Conservation (phyloP, 1,140 invertebrate species). For the Leptoteleia sp. region DNA sequence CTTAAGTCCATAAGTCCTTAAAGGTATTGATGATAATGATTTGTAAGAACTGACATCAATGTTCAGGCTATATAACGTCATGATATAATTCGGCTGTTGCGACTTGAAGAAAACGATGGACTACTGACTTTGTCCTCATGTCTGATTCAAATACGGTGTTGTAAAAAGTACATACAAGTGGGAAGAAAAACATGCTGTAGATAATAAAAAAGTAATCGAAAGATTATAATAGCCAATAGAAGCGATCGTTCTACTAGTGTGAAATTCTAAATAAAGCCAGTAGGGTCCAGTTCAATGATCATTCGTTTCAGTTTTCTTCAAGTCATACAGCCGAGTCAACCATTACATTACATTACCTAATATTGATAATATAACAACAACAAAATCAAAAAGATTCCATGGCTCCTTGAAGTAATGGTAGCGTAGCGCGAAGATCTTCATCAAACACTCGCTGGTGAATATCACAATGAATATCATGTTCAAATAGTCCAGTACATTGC, state of each 20-base stretch:
- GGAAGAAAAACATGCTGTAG: conserved; percentile 32
- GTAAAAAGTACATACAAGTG: too few relatives aligned
- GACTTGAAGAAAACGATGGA: conserved; percentile 78
- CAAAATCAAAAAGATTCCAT: conserved; percentile 99
- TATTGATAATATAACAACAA: conserved; percentile 99
- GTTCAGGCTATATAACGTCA: conserved; percentile 81
- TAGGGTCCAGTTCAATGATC: conserved; percentile 64
- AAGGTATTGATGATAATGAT: conserved; percentile 51
- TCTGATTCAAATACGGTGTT: not conserved
- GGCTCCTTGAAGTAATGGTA: conserved; percentile 99
- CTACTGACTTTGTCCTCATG: conserved; percentile 70
- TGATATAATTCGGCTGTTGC: conserved; percentile 78
- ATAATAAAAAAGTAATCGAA: not conserved
- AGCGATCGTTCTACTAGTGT: conserved; percentile 37
- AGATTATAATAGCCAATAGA: conserved; percentile 9
- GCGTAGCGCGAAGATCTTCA: conserved; percentile 98
- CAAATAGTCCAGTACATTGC: conserved; percentile 91
- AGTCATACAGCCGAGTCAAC: conserved; percentile 78
- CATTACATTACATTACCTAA: conserved; percentile 88
- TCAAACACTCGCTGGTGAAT: conserved; percentile 97
- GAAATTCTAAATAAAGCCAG: conserved; percentile 71
- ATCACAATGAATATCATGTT: conserved; percentile 99
- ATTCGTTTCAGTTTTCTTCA: conserved; percentile 71
- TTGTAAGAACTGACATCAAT: conserved; percentile 77
- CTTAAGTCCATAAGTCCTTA: conserved; percentile 47